A percentile compares a stretch with the other conserved stretches of the same genome.
phyloP scores from a whole-genome alignment of 2,113 vertebrate genomes.

The Mystacornis crossleyi region DNA sequence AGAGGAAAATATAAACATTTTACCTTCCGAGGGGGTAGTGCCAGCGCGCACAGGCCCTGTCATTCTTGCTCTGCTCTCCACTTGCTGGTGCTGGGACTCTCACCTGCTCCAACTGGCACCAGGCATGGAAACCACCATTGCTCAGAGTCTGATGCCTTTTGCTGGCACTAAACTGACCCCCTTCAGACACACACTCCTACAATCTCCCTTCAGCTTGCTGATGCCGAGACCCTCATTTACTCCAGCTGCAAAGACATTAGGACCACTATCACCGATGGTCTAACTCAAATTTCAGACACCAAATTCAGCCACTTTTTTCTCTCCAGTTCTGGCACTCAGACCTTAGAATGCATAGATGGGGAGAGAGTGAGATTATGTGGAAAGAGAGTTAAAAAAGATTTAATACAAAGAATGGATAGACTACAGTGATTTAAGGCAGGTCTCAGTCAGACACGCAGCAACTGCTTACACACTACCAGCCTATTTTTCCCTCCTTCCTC shows the following conservation, averaged over 20 bases:
- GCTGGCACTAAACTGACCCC: background rate
- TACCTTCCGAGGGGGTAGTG: background rate
- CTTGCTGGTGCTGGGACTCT: background rate
- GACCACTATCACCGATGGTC: background rate
- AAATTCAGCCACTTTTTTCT: background rate
- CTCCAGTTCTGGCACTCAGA: background rate
- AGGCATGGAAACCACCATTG: rapidly evolving
- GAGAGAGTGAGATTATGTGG: background rate
- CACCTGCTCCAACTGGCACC: rapidly evolving
- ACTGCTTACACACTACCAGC: background rate
- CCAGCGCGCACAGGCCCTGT: background rate
- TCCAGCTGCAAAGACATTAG: background rate
- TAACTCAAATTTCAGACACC: background rate
- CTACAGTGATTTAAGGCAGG: background rate
- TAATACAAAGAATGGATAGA: background rate
- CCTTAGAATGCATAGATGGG: background rate
- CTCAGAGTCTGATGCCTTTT: too few species aligned
- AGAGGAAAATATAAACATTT: background rate
- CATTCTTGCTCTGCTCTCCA: background rate
- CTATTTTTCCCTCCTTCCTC: background rate
- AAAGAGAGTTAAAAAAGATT: background rate
- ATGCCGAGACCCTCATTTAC: background rate
- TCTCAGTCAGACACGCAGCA: background rate
- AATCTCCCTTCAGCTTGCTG: background rate
- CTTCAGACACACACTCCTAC: rapidly evolving